These are phyloP conservation scores for Hydrotaea diabolus DNA, from an alignment of 2,888 invertebrate genomes.

Conservation along the genomic window DNA sequence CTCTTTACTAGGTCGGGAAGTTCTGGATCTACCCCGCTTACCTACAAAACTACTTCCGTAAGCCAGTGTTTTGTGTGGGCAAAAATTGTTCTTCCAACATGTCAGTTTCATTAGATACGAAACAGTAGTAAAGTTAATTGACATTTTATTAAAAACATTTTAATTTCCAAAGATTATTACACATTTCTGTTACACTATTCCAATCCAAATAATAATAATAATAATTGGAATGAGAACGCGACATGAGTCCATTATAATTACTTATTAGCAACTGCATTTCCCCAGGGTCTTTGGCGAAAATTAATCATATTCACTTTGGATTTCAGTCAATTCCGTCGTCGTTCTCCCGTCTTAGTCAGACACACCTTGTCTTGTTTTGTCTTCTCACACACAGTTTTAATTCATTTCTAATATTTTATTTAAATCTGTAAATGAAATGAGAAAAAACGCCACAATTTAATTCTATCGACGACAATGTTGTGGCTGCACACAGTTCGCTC, in stretches of 20 bases:
- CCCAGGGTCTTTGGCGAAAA: constrained; percentile 22
- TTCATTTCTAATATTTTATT: constrained; percentile 1
- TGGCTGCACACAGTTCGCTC: neutral
- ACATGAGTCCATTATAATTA: neutral
- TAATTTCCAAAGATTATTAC: constrained; percentile 1
- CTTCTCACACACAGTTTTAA: neutral
- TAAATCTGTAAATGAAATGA: neutral
- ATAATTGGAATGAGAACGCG: neutral
- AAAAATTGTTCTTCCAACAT: neutral
- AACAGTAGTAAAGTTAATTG: constrained; percentile 7
- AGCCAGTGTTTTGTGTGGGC: too few relatives aligned
- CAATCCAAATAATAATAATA: neutral
- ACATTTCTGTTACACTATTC: neutral
- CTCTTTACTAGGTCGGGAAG: too few relatives aligned
- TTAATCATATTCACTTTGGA: constrained; percentile 32
- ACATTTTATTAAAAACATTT: constrained; percentile 13
- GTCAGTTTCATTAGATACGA: neutral
- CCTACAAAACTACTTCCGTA: too few relatives aligned
- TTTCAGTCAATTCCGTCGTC: constrained; percentile 9
- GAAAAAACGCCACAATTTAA: neutral
- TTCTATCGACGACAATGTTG: constrained; percentile 26
- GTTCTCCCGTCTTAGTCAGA: neutral
- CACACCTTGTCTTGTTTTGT: constrained; percentile 29
- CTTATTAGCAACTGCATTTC: neutral
- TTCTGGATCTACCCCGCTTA: too few relatives aligned